Conservation (phyloP, 2,797 vertebrate genomes). For the Schizopygopsis malacanthus region DNA sequence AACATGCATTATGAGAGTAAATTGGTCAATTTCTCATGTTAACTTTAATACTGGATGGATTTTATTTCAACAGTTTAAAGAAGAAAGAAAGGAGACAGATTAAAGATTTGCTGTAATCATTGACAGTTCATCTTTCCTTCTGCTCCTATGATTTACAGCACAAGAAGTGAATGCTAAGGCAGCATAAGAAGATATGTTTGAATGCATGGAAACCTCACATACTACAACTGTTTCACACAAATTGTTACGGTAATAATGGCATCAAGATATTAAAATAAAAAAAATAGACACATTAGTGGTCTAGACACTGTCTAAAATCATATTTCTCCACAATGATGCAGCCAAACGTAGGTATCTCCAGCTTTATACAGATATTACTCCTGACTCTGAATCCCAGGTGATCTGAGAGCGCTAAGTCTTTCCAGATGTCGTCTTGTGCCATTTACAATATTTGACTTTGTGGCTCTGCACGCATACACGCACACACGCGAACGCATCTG, state of each 20-base stretch:
- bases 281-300: conserved; percentile 16
- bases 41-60: not conserved
- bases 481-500: conserved; percentile 11
- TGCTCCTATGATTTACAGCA: not conserved
- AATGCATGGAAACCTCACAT: not conserved
- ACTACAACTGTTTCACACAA: not conserved
- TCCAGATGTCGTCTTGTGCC: conserved; percentile 59
- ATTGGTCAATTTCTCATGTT: not conserved
- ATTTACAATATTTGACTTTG: conserved; percentile 35
- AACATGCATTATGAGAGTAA: conserved; percentile 2
- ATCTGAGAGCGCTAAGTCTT: conserved; percentile 57
- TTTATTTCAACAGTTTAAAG: not conserved
- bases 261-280: not conserved
- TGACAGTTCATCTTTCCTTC: not conserved
- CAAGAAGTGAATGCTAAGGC: not conserved
- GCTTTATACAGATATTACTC: conserved; percentile 26
- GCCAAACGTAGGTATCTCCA: not conserved
- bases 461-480: conserved; percentile 40
- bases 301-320: conserved; percentile 7
- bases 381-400: conserved; percentile 49
- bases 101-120: not conserved
- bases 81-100: not conserved
- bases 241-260: not conserved
- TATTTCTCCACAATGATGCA: not conserved
- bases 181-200: not conserved